These are phyloP conservation scores for Microcebus lehilahytsara DNA, from an alignment of 2,113 vertebrate species.

Conservation along the genomic window DNA sequence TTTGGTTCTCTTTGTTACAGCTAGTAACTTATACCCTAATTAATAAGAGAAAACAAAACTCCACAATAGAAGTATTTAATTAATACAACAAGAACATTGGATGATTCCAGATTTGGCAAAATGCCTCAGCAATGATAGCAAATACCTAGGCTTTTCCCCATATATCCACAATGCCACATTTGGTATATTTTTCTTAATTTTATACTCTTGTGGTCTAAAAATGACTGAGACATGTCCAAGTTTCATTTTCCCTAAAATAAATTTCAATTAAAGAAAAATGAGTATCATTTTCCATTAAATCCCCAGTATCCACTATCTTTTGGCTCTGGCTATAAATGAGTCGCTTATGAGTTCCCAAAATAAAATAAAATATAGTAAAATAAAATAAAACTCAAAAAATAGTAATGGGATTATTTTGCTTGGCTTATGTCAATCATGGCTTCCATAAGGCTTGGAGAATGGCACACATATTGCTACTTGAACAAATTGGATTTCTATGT, in stretches of 20 bases:
- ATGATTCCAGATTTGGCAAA: not conserved
- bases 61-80: not conserved
- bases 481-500: conserved; percentile 15
- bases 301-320: not conserved
- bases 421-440: not conserved
- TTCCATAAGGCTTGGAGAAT: not conserved
- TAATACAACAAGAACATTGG: not conserved
- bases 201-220: not conserved
- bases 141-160: not conserved
- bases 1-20: not conserved
- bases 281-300: not conserved
- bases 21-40: not conserved
- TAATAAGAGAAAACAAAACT: not conserved
- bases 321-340: not conserved
- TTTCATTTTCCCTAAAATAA: not conserved
- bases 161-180: not conserved
- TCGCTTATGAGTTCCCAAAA: not conserved
- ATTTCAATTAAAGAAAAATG: not conserved
- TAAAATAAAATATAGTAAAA: not conserved
- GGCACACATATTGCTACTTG: not conserved
- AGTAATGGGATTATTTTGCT: not conserved
- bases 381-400: not conserved
- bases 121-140: not conserved
- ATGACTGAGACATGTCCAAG: not conserved
- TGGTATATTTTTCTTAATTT: not conserved